Evolutionary conservation across 2,888 invertebrate species (phyloP).

Genomic region (Yponomeuta sedellus): DNA sequence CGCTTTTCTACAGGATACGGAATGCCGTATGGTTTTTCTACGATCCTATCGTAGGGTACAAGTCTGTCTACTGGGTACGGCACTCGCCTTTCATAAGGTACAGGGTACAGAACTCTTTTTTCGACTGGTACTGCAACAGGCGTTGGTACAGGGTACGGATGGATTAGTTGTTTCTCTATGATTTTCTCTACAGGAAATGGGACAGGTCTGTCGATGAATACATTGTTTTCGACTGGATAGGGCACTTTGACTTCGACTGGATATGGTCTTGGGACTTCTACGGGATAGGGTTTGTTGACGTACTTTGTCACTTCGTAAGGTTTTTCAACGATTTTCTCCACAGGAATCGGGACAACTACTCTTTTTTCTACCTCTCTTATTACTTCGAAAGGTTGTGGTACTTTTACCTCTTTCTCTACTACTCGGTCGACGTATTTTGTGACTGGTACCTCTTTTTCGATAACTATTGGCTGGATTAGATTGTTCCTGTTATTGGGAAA

Average conservation of each 20-base stretch:
- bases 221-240: conserved; percentile 66
- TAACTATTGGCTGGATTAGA: conserved; percentile 63
- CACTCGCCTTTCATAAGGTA: conserved; percentile 65
- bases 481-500: conserved; percentile 37
- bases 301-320: conserved; percentile 68
- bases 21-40: conserved; percentile 48
- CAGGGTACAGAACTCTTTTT: conserved; percentile 35
- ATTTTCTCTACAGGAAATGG: conserved; percentile 69
- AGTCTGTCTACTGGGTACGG: conserved; percentile 49
- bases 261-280: conserved; percentile 58
- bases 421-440: conserved; percentile 62
- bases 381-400: conserved; percentile 56
- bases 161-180: conserved; percentile 67
- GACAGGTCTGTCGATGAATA: conserved; percentile 71
- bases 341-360: conserved; percentile 58
- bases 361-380: conserved; percentile 57
- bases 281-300: conserved; percentile 77
- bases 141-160: conserved; percentile 57
- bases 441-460: conserved; percentile 64
- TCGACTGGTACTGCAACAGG: conserved; percentile 66
- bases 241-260: conserved; percentile 50
- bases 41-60: conserved; percentile 23
- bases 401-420: conserved; percentile 62
- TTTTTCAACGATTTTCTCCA: conserved; percentile 73
- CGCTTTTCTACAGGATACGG: conserved; percentile 67